These are phyloP conservation scores for Microctenopoma steveboyesi DNA, from an alignment of 2,797 vertebrate genomes.

Conservation along the genomic window DNA sequence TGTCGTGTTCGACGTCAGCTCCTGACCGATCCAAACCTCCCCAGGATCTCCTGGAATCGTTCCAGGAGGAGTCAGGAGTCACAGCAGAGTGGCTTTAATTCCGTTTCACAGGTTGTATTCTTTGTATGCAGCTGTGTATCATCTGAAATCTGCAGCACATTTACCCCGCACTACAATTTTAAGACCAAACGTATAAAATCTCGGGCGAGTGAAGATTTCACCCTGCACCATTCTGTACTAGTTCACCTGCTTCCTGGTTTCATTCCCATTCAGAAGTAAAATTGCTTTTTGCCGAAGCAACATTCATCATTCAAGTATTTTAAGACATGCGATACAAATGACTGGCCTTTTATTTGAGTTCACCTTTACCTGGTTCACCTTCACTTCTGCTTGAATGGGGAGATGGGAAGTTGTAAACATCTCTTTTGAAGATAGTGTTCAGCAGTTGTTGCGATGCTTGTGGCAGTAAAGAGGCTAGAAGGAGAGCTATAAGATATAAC, in stretches of 20 bases:
- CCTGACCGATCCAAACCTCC: conserved; percentile 8
- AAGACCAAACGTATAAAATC: neutral
- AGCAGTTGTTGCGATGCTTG: conserved; percentile 7
- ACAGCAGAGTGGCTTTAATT: too few species aligned
- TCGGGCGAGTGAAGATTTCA: conserved; percentile 13
- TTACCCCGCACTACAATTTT: neutral
- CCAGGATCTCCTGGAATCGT: neutral
- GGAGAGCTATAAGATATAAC: conserved; percentile 35
- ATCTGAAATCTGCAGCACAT: conserved; percentile 1
- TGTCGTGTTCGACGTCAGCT: conserved; percentile 24
- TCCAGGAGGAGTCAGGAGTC: neutral
- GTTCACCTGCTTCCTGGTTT: conserved; percentile 57
- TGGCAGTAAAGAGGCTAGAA: conserved; percentile 15
- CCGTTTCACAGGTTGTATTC: too few species aligned
- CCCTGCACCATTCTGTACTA: conserved; percentile 53
- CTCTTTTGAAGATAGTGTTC: conserved; percentile 9
- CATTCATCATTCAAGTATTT: conserved; percentile 20
- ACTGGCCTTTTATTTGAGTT: neutral
- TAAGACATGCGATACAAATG: conserved; percentile 29
- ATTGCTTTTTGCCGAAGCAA: conserved; percentile 41
- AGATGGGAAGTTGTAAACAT: conserved; percentile 28
- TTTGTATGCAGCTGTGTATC: neutral
- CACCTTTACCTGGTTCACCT: neutral
- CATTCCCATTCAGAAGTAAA: conserved; percentile 32
- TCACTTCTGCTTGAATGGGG: conserved; percentile 10